phyloP scores from a whole-genome alignment of 2,797 vertebrate species.

The Falco rusticolus region DNA sequence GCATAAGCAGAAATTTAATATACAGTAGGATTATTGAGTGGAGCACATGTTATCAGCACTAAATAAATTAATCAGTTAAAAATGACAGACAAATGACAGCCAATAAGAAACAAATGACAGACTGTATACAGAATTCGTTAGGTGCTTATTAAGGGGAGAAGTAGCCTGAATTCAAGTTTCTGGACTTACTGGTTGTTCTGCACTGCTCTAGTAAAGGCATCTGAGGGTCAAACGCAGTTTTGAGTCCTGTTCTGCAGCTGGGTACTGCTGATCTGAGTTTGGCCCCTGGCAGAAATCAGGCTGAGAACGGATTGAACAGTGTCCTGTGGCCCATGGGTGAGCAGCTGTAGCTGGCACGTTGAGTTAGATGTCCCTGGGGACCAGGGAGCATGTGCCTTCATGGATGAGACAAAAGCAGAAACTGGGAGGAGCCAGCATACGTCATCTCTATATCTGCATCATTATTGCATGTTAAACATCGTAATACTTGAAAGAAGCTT shows the following conservation, averaged over 20 bases:
- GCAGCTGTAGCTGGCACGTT: background rate
- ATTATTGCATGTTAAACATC: background rate
- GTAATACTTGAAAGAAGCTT: background rate
- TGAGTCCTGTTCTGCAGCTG: background rate
- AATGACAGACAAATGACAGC: slow-evolving; percentile 4
- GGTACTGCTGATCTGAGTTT: background rate
- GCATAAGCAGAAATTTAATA: background rate
- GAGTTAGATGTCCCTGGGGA: background rate
- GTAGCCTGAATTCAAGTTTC: background rate
- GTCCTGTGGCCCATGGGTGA: background rate
- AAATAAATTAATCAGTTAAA: background rate
- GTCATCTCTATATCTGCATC: background rate
- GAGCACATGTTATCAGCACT: background rate
- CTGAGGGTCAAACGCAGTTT: background rate
- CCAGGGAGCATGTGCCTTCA: background rate
- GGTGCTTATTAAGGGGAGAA: background rate
- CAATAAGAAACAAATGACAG: slow-evolving; percentile 5
- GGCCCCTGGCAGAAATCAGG: background rate
- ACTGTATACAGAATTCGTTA: background rate
- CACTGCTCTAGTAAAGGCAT: background rate
- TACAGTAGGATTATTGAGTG: background rate
- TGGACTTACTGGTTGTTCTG: background rate
- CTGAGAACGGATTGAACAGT: background rate
- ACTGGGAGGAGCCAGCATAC: background rate
- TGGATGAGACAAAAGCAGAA: background rate